Evolutionary conservation across 2,888 invertebrate species (phyloP).

Genomic region (Eupithecia vulgata): DNA sequence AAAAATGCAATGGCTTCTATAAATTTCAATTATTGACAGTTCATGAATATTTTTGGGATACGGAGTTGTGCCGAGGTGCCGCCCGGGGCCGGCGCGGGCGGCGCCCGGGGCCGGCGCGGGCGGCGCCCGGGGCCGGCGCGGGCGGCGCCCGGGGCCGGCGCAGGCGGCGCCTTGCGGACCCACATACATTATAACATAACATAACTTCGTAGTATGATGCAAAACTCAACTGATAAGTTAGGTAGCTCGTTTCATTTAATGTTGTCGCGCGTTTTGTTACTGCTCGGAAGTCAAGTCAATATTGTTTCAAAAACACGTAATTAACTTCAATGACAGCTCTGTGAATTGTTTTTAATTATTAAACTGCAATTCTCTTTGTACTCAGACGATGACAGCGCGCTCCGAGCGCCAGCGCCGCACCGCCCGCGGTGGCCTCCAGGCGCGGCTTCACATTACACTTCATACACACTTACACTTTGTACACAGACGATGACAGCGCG

Average conservation of each 20-base stretch:
- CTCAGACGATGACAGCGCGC: neutral
- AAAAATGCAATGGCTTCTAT: slow-evolving; percentile 38
- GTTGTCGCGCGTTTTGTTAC: neutral
- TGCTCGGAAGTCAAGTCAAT: slow-evolving; percentile 1
- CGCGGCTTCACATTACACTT: too few relatives aligned
- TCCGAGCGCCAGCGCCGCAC: slow-evolving; percentile 1
- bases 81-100: too few relatives aligned
- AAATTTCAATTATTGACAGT: neutral
- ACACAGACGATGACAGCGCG: neutral
- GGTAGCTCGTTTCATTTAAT: neutral
- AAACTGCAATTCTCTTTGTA: neutral
- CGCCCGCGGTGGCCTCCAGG: too few relatives aligned
- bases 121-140: neutral
- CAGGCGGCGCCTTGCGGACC: too few relatives aligned
- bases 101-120: neutral
- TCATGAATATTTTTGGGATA: neutral
- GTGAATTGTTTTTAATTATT: slow-evolving; percentile 2
- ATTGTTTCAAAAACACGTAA: neutral
- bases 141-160: neutral
- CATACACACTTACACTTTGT: too few relatives aligned
- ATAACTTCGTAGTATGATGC: neutral
- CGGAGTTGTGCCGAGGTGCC: neutral
- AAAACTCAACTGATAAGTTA: neutral
- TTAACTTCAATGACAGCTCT: neutral
- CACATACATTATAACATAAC: neutral